phyloP scores from a whole-genome alignment of 1,140 invertebrate species.

The Ooceraea biroi region DNA sequence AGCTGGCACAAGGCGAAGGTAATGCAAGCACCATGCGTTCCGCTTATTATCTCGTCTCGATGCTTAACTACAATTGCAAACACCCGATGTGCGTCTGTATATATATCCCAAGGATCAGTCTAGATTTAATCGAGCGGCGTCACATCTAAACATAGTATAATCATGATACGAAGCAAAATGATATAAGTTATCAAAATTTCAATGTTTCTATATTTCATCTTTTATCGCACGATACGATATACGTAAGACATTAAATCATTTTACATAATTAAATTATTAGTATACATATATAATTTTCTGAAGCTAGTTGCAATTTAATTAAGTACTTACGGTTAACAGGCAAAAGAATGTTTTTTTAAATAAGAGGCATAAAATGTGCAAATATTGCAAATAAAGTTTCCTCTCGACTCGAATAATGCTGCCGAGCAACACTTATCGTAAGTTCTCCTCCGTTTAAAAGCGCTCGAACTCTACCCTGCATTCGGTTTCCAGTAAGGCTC shows the following conservation, averaged over 20 bases:
- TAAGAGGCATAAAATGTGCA: not conserved
- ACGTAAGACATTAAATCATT: too few species aligned
- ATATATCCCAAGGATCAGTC: not conserved
- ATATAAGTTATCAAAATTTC: too few species aligned
- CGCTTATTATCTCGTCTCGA: constrained; percentile 55
- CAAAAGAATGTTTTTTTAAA: not conserved
- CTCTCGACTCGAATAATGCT: not conserved
- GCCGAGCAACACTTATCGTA: not conserved
- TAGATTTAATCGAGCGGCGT: not conserved
- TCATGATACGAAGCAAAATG: constrained; percentile 1
- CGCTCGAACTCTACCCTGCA: not conserved
- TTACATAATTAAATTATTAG: too few species aligned
- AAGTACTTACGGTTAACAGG: not conserved
- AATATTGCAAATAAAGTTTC: not conserved
- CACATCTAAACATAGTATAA: not conserved
- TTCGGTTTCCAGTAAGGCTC: constrained; percentile 4
- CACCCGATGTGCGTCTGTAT: not conserved
- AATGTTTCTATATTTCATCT: too few species aligned
- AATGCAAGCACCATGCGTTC: constrained; percentile 60
- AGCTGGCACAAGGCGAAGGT: constrained; percentile 24
- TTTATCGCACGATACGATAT: too few species aligned
- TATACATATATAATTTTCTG: not conserved
- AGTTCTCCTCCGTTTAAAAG: constrained; percentile 7
- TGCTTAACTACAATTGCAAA: constrained; percentile 25
- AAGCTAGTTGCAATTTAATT: not conserved